Base-by-base conservation (phyloP, 2,888 invertebrate genomes). In the Eledona agricola region DNA sequence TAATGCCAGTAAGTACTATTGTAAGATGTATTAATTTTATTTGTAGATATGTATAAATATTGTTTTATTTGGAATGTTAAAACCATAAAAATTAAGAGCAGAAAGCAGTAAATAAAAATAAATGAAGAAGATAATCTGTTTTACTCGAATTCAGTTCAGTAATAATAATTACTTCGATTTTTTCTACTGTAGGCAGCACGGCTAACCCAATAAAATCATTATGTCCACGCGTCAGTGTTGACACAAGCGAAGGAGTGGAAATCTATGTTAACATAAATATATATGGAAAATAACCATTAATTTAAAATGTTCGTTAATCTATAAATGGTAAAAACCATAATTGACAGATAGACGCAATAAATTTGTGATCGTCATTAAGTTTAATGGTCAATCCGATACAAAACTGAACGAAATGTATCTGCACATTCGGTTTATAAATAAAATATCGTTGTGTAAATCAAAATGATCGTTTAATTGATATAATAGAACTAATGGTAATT, bases 261-360 rank as follows among this genome's bases (percentile, higher is more conserved):
- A 45, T 46, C 26, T 34, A 7, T 47, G 38, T 47, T 19, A 29
- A 29, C 35, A 47, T 47, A 37, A 37, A 47, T 37, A 47, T 37
- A 47, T 47, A 42, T 42, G 35, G 20, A 47, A 26, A 47, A 37
- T 47, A 26, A 38, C 29, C 47, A 47, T 47, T 37, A 47, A 47
- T 47, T 47, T 47, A 38, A 37, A 47, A 47, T 47, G 38, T 38
- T 47, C 29, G 47, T 47, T 47, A 29, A 47, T 37, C 29, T 37
- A 26, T 31, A 34, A 29, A 47, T 38, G 28, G 34, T 34, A 54
- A 49, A 54, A 53, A 40, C 49, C 42, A 40, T 49, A 54, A 49
- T 49, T 49, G 54, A 49, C 54, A 51, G 49, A 54, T 40, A 16
- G 54, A 54, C 46, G 35, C 25, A 42, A 53, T 53, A 42, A 53